Conservation (phyloP, 1,140 invertebrate species). For the Heliconius congener region DNA sequence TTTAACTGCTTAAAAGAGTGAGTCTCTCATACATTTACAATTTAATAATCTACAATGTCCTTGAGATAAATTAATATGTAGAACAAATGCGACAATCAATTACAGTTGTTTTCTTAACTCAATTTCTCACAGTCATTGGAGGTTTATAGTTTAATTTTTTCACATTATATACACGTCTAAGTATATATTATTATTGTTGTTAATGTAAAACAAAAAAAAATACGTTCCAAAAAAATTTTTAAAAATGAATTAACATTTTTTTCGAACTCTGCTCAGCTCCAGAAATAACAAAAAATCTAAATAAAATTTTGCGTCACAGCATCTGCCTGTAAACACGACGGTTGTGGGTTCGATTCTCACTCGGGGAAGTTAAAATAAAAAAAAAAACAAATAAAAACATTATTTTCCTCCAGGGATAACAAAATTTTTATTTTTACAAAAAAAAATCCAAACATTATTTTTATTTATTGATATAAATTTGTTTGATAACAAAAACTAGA, state of each 20-base stretch:
- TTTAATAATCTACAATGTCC: constrained; percentile 31
- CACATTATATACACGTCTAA: too few species aligned
- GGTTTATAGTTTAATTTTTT: not conserved
- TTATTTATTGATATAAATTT: not conserved
- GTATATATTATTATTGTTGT: too few species aligned
- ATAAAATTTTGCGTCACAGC: too few species aligned
- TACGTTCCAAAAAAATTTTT: too few species aligned
- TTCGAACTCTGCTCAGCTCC: too few species aligned
- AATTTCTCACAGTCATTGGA: not conserved
- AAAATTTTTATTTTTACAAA: not conserved
- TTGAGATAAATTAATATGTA: constrained; percentile 13
- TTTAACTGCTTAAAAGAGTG: too few species aligned
- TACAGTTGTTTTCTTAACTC: not conserved
- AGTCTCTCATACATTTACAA: too few species aligned
- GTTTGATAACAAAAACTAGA: not conserved
- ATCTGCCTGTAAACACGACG: not conserved
- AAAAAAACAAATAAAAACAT: not conserved
- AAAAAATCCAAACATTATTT: not conserved
- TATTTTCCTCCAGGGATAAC: not conserved
- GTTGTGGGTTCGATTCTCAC: not conserved
- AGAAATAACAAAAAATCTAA: too few species aligned
- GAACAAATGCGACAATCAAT: not conserved
- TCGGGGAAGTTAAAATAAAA: not conserved
- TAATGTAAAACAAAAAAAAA: too few species aligned
- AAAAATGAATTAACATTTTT: too few species aligned